phyloP scores from a whole-genome alignment of 2,888 invertebrate species.

The Euspilapteryx auroguttella region DNA sequence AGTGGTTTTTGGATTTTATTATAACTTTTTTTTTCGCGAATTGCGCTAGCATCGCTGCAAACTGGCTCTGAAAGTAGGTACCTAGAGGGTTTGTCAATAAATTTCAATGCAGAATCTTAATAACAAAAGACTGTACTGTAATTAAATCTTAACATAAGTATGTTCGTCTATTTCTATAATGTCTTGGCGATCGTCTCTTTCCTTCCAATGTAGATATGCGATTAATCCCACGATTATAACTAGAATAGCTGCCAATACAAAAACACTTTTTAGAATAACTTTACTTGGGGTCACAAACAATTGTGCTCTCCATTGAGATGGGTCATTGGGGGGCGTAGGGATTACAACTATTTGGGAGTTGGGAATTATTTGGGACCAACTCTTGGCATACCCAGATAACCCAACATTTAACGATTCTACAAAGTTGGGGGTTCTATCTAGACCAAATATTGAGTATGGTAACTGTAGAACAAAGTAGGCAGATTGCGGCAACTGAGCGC shows the following conservation, averaged over 20 bases:
- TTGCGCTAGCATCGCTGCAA: too few species aligned
- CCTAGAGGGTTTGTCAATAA: too few species aligned
- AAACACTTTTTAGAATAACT: constrained; percentile 88
- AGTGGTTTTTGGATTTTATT: too few species aligned
- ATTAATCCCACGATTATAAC: constrained; percentile 84
- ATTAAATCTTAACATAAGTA: constrained; percentile 40
- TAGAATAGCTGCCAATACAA: constrained; percentile 85
- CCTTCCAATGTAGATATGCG: constrained; percentile 85
- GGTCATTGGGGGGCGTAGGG: constrained; percentile 77
- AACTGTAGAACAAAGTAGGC: constrained; percentile 91
- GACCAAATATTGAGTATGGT: constrained; percentile 93
- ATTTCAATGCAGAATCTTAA: too few species aligned
- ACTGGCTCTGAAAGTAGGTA: too few species aligned
- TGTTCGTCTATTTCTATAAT: constrained; percentile 49
- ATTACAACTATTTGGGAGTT: constrained; percentile 97
- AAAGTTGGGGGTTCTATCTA: constrained; percentile 98
- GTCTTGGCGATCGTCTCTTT: constrained; percentile 59
- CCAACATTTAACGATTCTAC: constrained; percentile 88
- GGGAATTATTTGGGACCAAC: constrained; percentile 93
- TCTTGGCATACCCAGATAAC: constrained; percentile 67
- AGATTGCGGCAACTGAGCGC: constrained; percentile 89
- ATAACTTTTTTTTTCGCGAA: too few species aligned
- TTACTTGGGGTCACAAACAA: constrained; percentile 95
- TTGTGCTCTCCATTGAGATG: constrained; percentile 85
- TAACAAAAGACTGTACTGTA: too few species aligned